Conservation (phyloP, 2,797 vertebrate species). For the Protosalanx chinensis region DNA sequence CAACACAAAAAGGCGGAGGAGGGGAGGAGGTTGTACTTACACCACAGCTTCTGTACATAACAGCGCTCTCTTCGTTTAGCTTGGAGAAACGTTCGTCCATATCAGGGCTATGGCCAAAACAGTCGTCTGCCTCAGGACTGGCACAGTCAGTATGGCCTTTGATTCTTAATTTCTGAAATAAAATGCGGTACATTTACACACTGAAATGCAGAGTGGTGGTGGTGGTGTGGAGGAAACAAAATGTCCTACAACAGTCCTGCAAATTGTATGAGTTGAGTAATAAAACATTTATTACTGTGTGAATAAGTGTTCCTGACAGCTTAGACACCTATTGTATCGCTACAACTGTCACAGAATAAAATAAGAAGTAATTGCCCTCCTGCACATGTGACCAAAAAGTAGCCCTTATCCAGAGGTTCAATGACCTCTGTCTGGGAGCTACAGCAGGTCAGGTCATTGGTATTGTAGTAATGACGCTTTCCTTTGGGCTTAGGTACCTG, state of each 20-base stretch:
- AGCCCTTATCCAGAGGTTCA: not conserved
- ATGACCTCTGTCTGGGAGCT: not conserved
- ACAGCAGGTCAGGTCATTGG: not conserved
- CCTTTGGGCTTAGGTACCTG: not conserved
- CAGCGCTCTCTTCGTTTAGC: constrained; percentile 88
- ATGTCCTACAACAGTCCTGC: too few relatives aligned
- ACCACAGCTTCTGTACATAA: constrained; percentile 86
- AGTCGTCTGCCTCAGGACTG: constrained; percentile 84
- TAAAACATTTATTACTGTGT: too few relatives aligned
- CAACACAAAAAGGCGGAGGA: constrained; percentile 75
- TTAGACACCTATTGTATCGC: not conserved
- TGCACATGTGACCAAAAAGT: not conserved
- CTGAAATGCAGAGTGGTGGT: not conserved
- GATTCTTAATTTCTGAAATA: constrained; percentile 90
- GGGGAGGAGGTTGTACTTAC: constrained; percentile 73
- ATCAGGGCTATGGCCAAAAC: constrained; percentile 85
- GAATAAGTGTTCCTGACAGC: too few relatives aligned
- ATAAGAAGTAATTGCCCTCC: not conserved
- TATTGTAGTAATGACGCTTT: not conserved
- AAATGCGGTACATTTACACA: constrained; percentile 59
- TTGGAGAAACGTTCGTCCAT: constrained; percentile 86
- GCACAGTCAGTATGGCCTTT: constrained; percentile 89
- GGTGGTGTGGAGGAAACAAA: not conserved
- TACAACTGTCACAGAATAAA: not conserved
- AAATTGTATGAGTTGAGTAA: too few relatives aligned